These are phyloP conservation scores for Catocala sponsa DNA, from an alignment of 2,888 invertebrate species.

Conservation along the genomic window DNA sequence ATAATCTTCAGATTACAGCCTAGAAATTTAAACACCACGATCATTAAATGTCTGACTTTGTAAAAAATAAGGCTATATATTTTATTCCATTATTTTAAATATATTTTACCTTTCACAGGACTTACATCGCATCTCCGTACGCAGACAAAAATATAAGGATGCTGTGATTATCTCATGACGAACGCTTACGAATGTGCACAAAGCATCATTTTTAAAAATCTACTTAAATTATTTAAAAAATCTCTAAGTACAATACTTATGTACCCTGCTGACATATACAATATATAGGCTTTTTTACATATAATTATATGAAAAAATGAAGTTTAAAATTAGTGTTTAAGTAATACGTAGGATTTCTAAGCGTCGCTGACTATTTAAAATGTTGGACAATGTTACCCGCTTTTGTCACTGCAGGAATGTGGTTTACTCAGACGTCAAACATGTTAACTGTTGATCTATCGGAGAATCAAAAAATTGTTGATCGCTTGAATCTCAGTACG, in stretches of 20 bases:
- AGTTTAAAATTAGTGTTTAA: slow-evolving; percentile 69
- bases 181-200: slow-evolving; percentile 63
- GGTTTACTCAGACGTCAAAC: slow-evolving; percentile 38
- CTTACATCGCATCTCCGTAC: slow-evolving; percentile 90
- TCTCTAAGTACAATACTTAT: slow-evolving; percentile 72
- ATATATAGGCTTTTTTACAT: slow-evolving; percentile 81
- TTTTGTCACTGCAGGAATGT: slow-evolving; percentile 53
- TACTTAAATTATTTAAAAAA: slow-evolving; percentile 64
- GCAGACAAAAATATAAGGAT: slow-evolving; percentile 90
- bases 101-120: slow-evolving; percentile 81
- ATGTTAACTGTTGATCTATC: neutral
- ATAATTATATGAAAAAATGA: slow-evolving; percentile 71
- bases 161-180: slow-evolving; percentile 75
- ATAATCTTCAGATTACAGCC: too few species aligned
- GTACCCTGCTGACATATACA: slow-evolving; percentile 72
- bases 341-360: slow-evolving; percentile 66
- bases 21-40: too few species aligned
- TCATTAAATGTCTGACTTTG: too few species aligned
- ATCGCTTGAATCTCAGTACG: too few species aligned
- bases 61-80: too few species aligned
- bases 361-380: slow-evolving; percentile 53
- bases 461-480: too few species aligned
- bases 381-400: slow-evolving; percentile 59
- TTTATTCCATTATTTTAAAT: slow-evolving; percentile 3
- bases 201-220: slow-evolving; percentile 55